phyloP scores from a whole-genome alignment of 2,113 vertebrate genomes.

The Nothoprocta perdicaria region DNA sequence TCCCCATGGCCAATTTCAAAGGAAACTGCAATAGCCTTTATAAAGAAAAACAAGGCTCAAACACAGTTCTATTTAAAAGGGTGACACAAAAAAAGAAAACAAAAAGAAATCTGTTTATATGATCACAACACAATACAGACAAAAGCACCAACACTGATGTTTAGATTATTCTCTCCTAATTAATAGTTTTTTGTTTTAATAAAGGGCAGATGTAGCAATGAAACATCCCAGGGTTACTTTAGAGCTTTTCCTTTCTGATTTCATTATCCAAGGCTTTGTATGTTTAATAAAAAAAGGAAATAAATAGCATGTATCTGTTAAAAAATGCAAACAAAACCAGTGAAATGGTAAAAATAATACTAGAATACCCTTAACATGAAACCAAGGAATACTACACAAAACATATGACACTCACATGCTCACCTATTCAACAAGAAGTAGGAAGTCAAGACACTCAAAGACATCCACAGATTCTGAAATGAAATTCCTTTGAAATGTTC shows the following conservation, averaged over 20 bases:
- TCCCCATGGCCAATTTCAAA: neutral
- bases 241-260: neutral
- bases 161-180: neutral
- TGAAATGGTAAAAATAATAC: neutral
- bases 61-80: neutral
- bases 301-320: neutral
- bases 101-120: neutral
- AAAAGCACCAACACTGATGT: neutral
- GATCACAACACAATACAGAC: neutral
- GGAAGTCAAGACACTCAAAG: neutral
- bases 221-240: neutral
- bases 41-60: neutral
- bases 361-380: neutral
- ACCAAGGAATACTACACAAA: neutral
- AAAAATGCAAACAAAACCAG: neutral
- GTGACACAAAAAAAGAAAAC: neutral
- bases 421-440: neutral
- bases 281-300: neutral
- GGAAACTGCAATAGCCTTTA: neutral
- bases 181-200: neutral
- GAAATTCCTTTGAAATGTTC: neutral
- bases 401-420: neutral
- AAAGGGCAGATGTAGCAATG: neutral
- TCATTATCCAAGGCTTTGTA: neutral
- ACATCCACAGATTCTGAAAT: neutral